A percentile compares a stretch with the other conserved stretches of the same genome.
Conservation (phyloP, 2,888 invertebrate genomes). For the Patella caerulea region DNA sequence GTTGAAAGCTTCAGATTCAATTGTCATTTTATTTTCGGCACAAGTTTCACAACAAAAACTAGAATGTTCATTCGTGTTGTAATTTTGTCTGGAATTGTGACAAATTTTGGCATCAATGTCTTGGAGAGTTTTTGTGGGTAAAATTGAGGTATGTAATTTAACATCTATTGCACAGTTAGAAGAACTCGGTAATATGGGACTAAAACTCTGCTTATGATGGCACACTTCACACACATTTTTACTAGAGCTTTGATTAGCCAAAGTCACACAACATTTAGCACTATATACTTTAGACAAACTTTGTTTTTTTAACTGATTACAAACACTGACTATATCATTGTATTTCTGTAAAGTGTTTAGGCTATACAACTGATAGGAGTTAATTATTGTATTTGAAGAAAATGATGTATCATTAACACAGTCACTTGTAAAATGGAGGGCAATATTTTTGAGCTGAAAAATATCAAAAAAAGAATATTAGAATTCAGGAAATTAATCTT, state of each 20-base stretch:
- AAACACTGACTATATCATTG: constrained; percentile 22
- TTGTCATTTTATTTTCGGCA: constrained; percentile 24
- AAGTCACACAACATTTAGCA: constrained; percentile 47
- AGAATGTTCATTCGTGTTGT: constrained; percentile 53
- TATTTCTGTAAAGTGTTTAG: constrained; percentile 25
- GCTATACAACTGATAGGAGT: constrained; percentile 21
- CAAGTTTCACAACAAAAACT: constrained; percentile 52
- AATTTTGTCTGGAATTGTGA: constrained; percentile 47
- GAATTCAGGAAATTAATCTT: too few species aligned
- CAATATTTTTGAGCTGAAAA: constrained; percentile 81
- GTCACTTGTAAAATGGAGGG: constrained; percentile 76
- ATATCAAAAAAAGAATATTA: too few species aligned
- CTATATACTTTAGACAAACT: constrained; percentile 12
- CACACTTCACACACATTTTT: constrained; percentile 51
- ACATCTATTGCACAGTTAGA: constrained; percentile 14
- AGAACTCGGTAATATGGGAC: not conserved
- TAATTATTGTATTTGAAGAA: constrained; percentile 2
- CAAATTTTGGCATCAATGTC: constrained; percentile 40
- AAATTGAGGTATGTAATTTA: not conserved
- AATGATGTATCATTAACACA: constrained; percentile 15
- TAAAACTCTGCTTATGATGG: constrained; percentile 24
- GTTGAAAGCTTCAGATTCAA: constrained; percentile 18
- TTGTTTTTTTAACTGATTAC: constrained; percentile 17
- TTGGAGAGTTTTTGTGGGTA: not conserved
- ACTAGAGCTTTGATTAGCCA: constrained; percentile 29